These are phyloP conservation scores for Agapornis roseicollis DNA, from an alignment of 2,113 vertebrate genomes.

Conservation along the genomic window DNA sequence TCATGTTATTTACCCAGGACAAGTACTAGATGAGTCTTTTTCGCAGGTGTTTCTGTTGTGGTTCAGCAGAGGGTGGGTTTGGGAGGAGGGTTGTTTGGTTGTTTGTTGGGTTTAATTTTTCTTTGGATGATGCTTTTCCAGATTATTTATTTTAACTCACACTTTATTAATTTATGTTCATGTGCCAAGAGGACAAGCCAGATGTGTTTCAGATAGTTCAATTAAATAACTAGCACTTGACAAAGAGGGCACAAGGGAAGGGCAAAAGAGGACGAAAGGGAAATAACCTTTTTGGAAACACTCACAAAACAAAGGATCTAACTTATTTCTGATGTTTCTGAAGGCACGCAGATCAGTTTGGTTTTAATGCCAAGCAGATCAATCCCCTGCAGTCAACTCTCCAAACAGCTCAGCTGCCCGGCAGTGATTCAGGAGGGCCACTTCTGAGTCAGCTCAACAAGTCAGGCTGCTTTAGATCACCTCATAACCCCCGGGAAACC, in stretches of 20 bases:
- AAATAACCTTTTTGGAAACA: not conserved
- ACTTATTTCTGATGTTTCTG: not conserved
- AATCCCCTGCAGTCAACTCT: not conserved
- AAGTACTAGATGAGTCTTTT: not conserved
- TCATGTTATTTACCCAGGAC: not conserved
- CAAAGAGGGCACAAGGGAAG: not conserved
- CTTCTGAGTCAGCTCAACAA: conserved; percentile 18
- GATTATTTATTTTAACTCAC: not conserved
- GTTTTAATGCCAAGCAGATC: not conserved
- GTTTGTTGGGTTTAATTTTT: not conserved
- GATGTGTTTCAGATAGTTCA: not conserved
- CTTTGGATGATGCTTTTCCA: not conserved
- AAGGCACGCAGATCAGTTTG: not conserved
- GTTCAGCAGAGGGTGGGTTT: not conserved
- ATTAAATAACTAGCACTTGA: not conserved
- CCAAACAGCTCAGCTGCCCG: not conserved
- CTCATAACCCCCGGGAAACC: not conserved
- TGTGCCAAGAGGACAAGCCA: not conserved
- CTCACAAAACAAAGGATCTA: not conserved
- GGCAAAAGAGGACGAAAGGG: not conserved
- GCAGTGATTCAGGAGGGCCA: not conserved
- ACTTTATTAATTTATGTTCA: not conserved
- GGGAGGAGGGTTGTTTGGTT: not conserved
- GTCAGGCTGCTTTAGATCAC: not conserved
- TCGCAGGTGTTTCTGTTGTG: not conserved